Evolutionary conservation across 64 coral and sea anemone genomes (phyloP).

Genomic region (Hydrozoanthus tunicans): DNA sequence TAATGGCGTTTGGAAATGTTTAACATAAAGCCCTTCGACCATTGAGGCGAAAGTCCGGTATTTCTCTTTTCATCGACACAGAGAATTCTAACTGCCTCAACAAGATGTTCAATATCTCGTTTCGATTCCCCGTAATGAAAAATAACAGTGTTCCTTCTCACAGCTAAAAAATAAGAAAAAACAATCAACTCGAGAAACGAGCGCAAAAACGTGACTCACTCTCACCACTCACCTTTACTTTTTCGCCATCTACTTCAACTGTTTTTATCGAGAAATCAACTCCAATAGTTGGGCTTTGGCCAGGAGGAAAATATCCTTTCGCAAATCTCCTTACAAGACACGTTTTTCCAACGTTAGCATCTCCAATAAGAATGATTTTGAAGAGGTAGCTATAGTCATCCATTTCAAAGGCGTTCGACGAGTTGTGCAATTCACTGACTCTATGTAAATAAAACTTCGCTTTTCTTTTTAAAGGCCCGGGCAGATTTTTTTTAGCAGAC

Average conservation of each 20-base stretch:
- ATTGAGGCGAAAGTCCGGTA: too few species aligned
- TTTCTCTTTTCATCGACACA: too few species aligned
- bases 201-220: background rate
- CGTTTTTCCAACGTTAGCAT: constrained; percentile 98
- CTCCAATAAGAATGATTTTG: constrained; percentile 97
- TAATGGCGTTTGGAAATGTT: background rate
- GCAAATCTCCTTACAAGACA: constrained; percentile 94
- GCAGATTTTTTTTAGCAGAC: background rate
- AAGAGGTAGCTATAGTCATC: constrained; percentile 96
- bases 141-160: background rate
- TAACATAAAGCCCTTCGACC: background rate
- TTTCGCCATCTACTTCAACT: constrained; percentile 94
- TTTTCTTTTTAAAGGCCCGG: background rate
- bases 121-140: too few species aligned
- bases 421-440: background rate
- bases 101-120: too few species aligned
- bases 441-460: background rate
- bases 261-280: constrained; percentile 99
- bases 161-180: background rate
- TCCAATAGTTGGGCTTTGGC: constrained; percentile 94
- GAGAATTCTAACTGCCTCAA: too few species aligned
- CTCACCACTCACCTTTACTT: constrained; percentile 77
- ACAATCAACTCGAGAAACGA: background rate
- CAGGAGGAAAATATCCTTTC: constrained; percentile 91
- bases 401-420: constrained; percentile 32